A percentile compares a stretch with the other conserved stretches of the same genome.
Conservation (phyloP, 2,888 invertebrate genomes). For the Dynastes maya region DNA sequence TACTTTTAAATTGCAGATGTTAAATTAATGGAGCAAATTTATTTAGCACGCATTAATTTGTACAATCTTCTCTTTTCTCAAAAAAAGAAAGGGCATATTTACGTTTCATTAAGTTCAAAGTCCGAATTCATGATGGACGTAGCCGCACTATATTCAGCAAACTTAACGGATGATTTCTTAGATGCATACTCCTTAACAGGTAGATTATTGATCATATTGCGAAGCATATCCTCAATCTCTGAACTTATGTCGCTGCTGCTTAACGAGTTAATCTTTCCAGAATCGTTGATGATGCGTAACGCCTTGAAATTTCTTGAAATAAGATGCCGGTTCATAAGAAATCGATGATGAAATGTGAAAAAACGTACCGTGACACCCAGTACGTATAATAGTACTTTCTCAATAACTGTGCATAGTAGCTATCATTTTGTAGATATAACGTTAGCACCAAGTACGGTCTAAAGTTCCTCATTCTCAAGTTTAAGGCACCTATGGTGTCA, state of each 20-base stretch:
- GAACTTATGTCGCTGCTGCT: background rate
- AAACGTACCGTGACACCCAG: conserved; percentile 36
- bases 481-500: conserved; percentile 67
- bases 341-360: background rate
- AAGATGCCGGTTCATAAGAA: background rate
- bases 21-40: too few relatives aligned
- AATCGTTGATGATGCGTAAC: conserved; percentile 35
- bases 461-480: conserved; percentile 65
- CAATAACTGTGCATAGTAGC: conserved; percentile 65
- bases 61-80: too few relatives aligned
- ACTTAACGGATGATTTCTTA: conserved; percentile 27
- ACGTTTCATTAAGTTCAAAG: background rate
- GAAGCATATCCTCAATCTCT: conserved; percentile 21
- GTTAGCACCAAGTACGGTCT: conserved; percentile 67
- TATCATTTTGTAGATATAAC: conserved; percentile 64
- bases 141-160: background rate
- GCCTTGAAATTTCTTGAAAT: conserved; percentile 32
- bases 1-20: too few relatives aligned
- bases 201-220: background rate
- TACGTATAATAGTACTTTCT: conserved; percentile 57
- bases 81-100: background rate
- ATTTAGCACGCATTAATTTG: too few relatives aligned
- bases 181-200: background rate
- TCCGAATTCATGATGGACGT: background rate
- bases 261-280: conserved; percentile 4